These are phyloP conservation scores for Bufo bufo DNA, from an alignment of 2,113 vertebrate species.

Conservation along the genomic window DNA sequence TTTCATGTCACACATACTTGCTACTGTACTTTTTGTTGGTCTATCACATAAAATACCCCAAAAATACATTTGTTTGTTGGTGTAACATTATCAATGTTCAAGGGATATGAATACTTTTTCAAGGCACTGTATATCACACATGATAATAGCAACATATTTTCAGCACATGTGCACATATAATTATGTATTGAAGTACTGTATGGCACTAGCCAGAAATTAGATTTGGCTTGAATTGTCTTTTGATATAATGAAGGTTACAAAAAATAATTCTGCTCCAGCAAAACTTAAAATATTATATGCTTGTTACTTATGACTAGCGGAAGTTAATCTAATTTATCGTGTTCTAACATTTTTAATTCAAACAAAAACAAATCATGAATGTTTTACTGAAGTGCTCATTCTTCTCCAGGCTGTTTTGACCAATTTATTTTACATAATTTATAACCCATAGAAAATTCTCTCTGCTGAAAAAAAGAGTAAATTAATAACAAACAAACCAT, in stretches of 20 bases:
- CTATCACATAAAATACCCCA: too few species aligned
- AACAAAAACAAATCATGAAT: conserved; percentile 22
- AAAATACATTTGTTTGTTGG: too few species aligned
- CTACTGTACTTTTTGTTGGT: too few species aligned
- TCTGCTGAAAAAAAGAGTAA: background rate
- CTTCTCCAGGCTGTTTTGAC: background rate
- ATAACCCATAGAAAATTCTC: background rate
- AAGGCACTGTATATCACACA: too few species aligned
- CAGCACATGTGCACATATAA: too few species aligned
- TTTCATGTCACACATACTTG: too few species aligned
- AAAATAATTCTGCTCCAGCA: background rate
- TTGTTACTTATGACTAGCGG: background rate
- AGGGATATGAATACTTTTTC: too few species aligned
- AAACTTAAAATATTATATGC: background rate
- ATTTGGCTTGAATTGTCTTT: too few species aligned
- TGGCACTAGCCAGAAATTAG: too few species aligned
- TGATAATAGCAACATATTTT: too few species aligned
- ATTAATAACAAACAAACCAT: background rate
- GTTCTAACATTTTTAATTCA: conserved; percentile 6
- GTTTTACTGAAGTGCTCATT: conserved; percentile 5
- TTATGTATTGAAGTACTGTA: too few species aligned
- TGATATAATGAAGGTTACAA: background rate
- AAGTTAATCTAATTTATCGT: conserved; percentile 23
- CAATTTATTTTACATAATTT: conserved; percentile 25
- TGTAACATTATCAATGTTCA: too few species aligned